A percentile compares a stretch with the other conserved stretches of the same genome.
Conservation (phyloP, 2,888 invertebrate genomes). For the Deilephila elpenor region DNA sequence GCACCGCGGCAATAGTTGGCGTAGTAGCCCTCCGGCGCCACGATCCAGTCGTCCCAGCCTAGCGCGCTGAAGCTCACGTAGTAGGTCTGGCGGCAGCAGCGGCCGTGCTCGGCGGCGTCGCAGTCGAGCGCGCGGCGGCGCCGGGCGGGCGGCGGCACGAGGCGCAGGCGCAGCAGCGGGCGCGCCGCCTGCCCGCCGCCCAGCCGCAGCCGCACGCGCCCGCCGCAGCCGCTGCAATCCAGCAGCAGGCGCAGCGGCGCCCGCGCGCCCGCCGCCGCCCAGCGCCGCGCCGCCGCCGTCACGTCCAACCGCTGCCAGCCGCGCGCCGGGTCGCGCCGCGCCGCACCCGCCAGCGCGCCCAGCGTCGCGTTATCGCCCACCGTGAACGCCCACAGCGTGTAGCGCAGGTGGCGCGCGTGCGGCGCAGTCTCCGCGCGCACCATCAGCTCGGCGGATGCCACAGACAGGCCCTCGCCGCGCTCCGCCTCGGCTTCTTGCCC, state of each 20-base stretch:
- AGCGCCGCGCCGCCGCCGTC: constrained; percentile 90
- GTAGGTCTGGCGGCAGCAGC: constrained; percentile 94
- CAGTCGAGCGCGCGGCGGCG: constrained; percentile 94
- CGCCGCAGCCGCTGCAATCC: constrained; percentile 93
- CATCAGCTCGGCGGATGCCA: constrained; percentile 92
- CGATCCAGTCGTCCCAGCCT: constrained; percentile 98
- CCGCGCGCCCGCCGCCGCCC: constrained; percentile 85
- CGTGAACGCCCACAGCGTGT: constrained; percentile 90
- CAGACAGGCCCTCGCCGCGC: constrained; percentile 86
- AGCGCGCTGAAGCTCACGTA: constrained; percentile 96
- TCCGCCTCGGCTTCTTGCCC: constrained; percentile 83
- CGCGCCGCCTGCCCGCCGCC: constrained; percentile 86
- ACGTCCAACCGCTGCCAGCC: constrained; percentile 96
- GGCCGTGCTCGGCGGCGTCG: constrained; percentile 82
- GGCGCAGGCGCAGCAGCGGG: constrained; percentile 93
- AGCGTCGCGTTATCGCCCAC: constrained; percentile 87
- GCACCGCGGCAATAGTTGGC: constrained; percentile 97
- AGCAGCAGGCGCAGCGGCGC: constrained; percentile 89
- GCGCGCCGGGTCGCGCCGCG: constrained; percentile 84
- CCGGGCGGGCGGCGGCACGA: constrained; percentile 88
- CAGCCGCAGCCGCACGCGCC: constrained; percentile 88
- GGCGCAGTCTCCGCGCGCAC: constrained; percentile 78
- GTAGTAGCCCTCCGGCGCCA: constrained; percentile 95
- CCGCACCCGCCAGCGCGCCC: constrained; percentile 74
- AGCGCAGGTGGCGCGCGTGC: constrained; percentile 72